Base-by-base conservation (phyloP, 2,797 vertebrate genomes). In the Gouania willdenowi region DNA sequence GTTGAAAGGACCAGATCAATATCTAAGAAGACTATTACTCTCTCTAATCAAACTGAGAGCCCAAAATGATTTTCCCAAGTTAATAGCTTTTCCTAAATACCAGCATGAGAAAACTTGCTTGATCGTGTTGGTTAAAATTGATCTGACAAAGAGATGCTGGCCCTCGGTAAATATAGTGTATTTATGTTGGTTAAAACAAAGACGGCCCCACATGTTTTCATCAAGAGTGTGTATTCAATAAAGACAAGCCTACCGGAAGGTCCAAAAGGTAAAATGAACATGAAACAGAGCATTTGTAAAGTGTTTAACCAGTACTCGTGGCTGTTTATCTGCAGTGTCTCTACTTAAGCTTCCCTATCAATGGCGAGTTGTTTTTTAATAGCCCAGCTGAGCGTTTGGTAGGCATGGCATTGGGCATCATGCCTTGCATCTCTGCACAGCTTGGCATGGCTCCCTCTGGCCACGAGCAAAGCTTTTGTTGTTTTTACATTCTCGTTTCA, bases 1-100 rank as follows among this genome's bases (percentile, higher is more conserved):
- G 49, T 71, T 74, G 67, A 79, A 67, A 56, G 67, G 71, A 62
- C 45, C 32, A 55, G 70, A 80, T 85, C 85, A 56, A 84, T 84
- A 78, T 62, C 62, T 50, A 59, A 82, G 65, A 65, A 48, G 28
- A 44, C 54, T 71, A 58, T 74, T 74, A 80, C 77, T 67, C 67
- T 70, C 68, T 55, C 54, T 48, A 41, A 66, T 59, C 65, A 62
- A 79, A 67, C 50, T 26, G 15, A 63, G 52, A 66, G 61, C 55
- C 52, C 33, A 40, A 32, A 73, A 71, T 71, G 26, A 80, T 70
- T 75, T 20, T 56, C 44, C 41, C 52, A 66, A 71, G 75, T 74
- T 74, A 82, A 77, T 69, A 51, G 71, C 60, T 55, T 58, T 52
- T 70, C 28, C 45, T 64, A 61, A 82, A 73, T 71, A 79, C 55